Evolutionary conservation across 2,797 vertebrate genomes (phyloP).

Genomic region (Leucoraja ocellata): DNA sequence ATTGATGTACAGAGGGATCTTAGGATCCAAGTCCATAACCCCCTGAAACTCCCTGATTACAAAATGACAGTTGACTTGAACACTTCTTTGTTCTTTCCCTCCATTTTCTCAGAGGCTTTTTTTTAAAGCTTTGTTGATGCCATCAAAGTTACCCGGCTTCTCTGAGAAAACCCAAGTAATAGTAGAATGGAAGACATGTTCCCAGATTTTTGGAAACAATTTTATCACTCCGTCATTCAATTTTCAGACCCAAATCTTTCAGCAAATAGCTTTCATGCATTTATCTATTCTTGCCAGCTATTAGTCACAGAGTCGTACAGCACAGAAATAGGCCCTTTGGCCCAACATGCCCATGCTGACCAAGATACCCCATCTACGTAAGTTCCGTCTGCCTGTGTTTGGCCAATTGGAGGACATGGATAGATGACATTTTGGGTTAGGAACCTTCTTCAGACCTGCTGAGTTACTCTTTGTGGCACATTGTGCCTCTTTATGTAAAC

Average conservation of each 20-base stretch:
- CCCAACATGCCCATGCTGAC: no score
- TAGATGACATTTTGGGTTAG: no score
- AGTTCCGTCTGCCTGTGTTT: no score
- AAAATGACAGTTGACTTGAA: background rate
- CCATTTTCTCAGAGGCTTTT: background rate
- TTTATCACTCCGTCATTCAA: slow-evolving; percentile 34
- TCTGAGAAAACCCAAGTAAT: background rate
- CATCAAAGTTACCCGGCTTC: background rate
- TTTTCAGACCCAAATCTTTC: slow-evolving; percentile 22
- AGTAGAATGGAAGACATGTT: background rate
- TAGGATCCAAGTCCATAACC: no score
- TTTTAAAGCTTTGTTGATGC: background rate
- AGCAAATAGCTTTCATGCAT: slow-evolving; percentile 14
- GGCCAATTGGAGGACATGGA: no score
- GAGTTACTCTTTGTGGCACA: no score
- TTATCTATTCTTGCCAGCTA: slow-evolving; percentile 32
- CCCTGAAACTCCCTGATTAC: background rate
- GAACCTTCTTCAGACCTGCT: no score
- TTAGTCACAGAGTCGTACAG: background rate
- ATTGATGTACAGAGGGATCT: no score
- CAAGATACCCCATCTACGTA: no score
- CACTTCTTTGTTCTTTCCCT: background rate
- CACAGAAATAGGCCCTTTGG: no score
- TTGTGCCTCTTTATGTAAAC: no score
- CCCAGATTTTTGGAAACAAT: slow-evolving; percentile 30